These are phyloP conservation scores for Ormia ochracea DNA, from an alignment of 2,888 invertebrate genomes.

Conservation along the genomic window DNA sequence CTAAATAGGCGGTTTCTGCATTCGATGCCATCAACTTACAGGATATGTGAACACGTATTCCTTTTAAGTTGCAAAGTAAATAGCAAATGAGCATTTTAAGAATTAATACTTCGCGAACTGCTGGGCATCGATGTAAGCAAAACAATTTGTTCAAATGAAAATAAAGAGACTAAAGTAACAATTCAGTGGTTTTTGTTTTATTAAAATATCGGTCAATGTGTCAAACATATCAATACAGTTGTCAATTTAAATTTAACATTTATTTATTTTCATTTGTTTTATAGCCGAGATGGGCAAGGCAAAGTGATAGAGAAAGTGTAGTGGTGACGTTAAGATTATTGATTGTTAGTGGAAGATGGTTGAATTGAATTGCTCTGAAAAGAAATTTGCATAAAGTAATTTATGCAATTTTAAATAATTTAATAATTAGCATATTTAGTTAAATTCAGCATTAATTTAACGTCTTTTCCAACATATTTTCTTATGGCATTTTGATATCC, in stretches of 20 bases:
- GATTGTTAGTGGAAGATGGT: neutral
- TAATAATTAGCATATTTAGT: conserved; percentile 5
- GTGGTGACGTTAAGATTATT: neutral
- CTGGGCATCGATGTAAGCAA: neutral
- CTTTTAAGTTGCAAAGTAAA: too few relatives aligned
- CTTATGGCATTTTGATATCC: too few relatives aligned
- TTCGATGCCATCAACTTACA: too few relatives aligned
- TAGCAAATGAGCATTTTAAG: neutral
- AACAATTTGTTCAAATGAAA: conserved; percentile 30
- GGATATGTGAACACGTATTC: too few relatives aligned
- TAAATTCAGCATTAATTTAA: neutral
- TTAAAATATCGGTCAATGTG: conserved; percentile 63
- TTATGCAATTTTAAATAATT: neutral
- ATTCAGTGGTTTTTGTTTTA: conserved; percentile 60
- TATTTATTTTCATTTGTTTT: conserved; percentile 12
- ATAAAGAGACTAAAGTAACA: conserved; percentile 22
- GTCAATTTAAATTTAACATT: conserved; percentile 57
- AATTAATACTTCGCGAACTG: neutral
- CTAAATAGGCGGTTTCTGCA: too few relatives aligned
- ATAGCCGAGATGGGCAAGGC: neutral
- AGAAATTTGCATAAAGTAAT: neutral
- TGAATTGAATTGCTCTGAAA: neutral
- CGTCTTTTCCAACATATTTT: too few relatives aligned
- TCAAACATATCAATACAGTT: conserved; percentile 59
- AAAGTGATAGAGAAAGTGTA: neutral